These are phyloP conservation scores for Sussaba pulchella DNA, from an alignment of 2,888 invertebrate genomes.

Conservation along the genomic window DNA sequence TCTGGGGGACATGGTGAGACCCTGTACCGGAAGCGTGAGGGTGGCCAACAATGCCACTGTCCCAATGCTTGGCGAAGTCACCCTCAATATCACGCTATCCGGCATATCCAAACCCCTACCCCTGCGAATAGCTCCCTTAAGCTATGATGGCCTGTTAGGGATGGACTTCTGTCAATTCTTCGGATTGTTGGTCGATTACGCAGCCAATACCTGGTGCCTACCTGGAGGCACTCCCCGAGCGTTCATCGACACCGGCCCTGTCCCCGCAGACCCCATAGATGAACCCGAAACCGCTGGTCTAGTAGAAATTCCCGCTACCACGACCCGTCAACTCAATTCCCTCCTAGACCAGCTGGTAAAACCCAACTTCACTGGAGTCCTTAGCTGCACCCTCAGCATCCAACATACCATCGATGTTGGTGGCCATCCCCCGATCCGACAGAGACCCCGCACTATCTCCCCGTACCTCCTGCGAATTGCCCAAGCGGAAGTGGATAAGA, in stretches of 20 bases:
- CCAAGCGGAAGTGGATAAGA: background rate
- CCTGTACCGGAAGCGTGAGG: background rate
- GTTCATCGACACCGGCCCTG: background rate
- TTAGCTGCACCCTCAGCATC: background rate
- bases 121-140: background rate
- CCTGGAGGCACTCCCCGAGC: background rate
- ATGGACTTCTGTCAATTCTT: background rate
- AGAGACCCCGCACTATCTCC: background rate
- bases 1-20: background rate
- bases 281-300: background rate
- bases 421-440: background rate
- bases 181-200: background rate
- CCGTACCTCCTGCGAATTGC: conserved; percentile 5
- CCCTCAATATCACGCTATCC: background rate
- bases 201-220: background rate
- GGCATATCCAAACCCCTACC: background rate
- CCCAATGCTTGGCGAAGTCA: background rate
- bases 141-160: background rate
- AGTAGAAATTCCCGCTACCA: background rate
- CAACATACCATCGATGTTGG: background rate
- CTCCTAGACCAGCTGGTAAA: background rate
- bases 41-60: conserved; percentile 11
- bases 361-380: background rate
- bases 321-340: background rate
- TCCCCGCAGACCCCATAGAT: background rate